Evolutionary conservation across 2,797 vertebrate species (phyloP), one percentile per base, ranked within the genome.

Genomic region (Coluber constrictor): DNA sequence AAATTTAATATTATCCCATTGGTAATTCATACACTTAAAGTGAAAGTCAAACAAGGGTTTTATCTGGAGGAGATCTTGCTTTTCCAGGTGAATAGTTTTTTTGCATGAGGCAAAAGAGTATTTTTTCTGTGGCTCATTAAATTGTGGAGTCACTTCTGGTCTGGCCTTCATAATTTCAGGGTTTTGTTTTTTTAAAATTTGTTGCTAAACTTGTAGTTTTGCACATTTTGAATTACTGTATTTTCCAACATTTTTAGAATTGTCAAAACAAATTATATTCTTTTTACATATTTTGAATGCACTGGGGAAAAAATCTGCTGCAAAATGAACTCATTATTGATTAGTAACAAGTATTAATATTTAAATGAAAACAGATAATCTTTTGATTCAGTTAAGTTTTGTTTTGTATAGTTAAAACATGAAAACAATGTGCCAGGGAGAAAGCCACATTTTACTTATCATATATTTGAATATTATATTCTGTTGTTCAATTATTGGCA

Each of bases 1-100:
- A 29, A 95, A 93, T 95, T 92, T 95, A 90, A 47, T 93, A 90
- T 96, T 96, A 93, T 94, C 93, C 93, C 95, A 93, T 89, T 93
- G 70, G 93, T 95, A 83, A 90, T 92, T 96, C 94, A 95, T 93
- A 92, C 57, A 89, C 92, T 93, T 93, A 95, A 95, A 91, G 94
- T 91, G 55, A 95, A 93, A 95, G 25, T 74, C 92, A 89, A 0
- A 93, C 79, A 87, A 94, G 93, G 61, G 0, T 92, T 89, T 91
- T 86, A 91, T 18, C 55, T 56, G 13, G 93, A 95, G 92, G 94
- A 57, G 56, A 57, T 57, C 27, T 83, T 70, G 54, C 57, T 94
- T 94, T 95, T 88, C 87, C 94, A 95, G 92, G 94, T 94, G 92
- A 94, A 94, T 90, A 88, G 92, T 74, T 92, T 83, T 93, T 70